phyloP scores from a whole-genome alignment of 1,140 invertebrate species.

The Orius insidiosus region DNA sequence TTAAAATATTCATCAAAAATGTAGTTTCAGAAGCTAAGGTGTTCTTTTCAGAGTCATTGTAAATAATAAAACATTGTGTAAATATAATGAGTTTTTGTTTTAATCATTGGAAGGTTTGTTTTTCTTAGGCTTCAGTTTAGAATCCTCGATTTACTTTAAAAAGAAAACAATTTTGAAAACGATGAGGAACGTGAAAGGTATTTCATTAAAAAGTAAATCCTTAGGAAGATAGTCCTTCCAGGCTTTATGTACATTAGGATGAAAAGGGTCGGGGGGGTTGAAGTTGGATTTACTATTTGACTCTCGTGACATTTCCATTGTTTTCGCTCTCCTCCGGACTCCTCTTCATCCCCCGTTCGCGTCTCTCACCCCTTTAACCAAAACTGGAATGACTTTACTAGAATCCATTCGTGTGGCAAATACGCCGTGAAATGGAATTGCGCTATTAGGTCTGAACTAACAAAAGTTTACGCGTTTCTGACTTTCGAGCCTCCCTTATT shows the following conservation, averaged over 20 bases:
- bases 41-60: too few relatives aligned
- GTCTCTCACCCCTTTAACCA: not conserved
- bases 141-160: too few relatives aligned
- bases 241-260: constrained; percentile 9
- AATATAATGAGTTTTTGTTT: too few relatives aligned
- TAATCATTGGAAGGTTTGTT: too few relatives aligned
- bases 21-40: too few relatives aligned
- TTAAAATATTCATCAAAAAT: too few relatives aligned
- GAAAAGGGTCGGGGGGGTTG: not conserved
- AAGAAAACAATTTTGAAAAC: too few relatives aligned
- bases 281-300: constrained; percentile 12
- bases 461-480: constrained; percentile 12
- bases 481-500: not conserved
- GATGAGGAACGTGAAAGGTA: not conserved
- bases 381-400: constrained; percentile 12
- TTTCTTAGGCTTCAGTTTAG: too few relatives aligned
- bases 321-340: constrained; percentile 3
- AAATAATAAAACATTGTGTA: too few relatives aligned
- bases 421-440: constrained; percentile 12
- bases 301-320: constrained; percentile 11
- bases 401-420: constrained; percentile 12
- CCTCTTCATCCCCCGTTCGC: not conserved
- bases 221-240: not conserved
- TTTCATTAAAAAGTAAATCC: constrained; percentile 12
- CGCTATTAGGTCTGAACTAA: constrained; percentile 12